Conservation (phyloP, 2,797 vertebrate genomes). For the Pelobates cultripes region DNA sequence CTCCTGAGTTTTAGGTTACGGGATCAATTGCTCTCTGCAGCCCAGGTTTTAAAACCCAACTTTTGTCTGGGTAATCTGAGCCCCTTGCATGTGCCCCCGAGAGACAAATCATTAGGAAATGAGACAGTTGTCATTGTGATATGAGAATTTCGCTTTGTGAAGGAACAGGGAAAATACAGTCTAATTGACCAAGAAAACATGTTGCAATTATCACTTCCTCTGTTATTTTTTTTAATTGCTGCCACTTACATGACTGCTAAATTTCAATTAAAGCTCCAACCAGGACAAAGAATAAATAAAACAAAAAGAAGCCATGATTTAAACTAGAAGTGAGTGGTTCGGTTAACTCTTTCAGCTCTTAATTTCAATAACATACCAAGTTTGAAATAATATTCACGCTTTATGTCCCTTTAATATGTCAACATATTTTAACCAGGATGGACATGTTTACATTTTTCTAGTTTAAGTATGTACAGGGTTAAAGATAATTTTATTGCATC, state of each 20-base stretch:
- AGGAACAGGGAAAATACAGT: constrained; percentile 58
- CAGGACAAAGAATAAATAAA: background rate
- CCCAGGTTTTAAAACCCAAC: constrained; percentile 86
- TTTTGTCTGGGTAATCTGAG: constrained; percentile 88
- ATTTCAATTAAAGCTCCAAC: constrained; percentile 32
- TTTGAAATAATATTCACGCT: too few relatives aligned
- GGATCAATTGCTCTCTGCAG: constrained; percentile 95
- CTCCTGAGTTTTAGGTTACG: constrained; percentile 91
- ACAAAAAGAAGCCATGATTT: background rate
- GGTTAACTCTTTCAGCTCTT: too few relatives aligned
- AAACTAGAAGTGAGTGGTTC: too few relatives aligned
- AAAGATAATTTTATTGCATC: too few relatives aligned
- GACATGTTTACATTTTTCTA: too few relatives aligned
- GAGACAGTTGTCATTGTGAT: constrained; percentile 63
- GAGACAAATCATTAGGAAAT: constrained; percentile 81
- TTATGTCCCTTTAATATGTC: too few relatives aligned
- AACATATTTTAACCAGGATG: too few relatives aligned
- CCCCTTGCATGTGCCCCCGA: constrained; percentile 84
- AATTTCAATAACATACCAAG: too few relatives aligned
- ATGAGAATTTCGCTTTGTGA: background rate
- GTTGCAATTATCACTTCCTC: constrained; percentile 49
- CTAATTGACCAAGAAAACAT: constrained; percentile 56
- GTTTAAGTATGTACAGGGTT: too few relatives aligned
- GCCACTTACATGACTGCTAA: constrained; percentile 15
- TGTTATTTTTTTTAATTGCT: constrained; percentile 21